Percentiles rank a stretch among this genome's conserved stretches.
phyloP scores from a whole-genome alignment of 1,140 invertebrate genomes.

The Apis dorsata region DNA sequence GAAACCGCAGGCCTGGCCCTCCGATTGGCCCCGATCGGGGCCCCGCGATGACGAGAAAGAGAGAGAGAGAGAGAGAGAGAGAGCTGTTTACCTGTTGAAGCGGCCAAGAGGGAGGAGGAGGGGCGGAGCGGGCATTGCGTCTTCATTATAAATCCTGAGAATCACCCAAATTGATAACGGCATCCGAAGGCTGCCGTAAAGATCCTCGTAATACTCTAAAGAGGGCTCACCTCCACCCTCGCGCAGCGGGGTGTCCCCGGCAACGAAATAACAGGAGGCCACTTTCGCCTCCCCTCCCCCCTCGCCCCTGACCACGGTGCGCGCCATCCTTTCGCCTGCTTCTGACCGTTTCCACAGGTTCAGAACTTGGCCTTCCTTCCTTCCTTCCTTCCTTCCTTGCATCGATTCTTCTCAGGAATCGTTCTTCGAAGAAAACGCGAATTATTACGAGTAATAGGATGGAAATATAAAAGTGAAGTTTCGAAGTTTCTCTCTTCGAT shows the following conservation, averaged over 20 bases:
- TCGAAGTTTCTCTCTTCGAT: no score
- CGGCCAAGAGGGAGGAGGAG: neutral
- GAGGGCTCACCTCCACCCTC: constrained; percentile 61
- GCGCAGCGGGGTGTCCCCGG: constrained; percentile 58
- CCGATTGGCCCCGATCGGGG: constrained; percentile 58
- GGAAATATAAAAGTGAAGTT: no score
- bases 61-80: no score
- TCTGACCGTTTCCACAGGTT: neutral
- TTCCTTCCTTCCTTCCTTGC: constrained; percentile 24
- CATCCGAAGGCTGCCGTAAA: constrained; percentile 67
- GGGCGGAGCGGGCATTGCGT: constrained; percentile 54
- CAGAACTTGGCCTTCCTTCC: no score
- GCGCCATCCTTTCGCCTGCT: constrained; percentile 17
- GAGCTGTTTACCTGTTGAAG: no score
- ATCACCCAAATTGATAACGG: constrained; percentile 73
- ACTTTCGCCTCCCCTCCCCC: constrained; percentile 35
- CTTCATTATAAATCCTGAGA: constrained; percentile 70
- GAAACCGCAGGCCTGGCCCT: constrained; percentile 40
- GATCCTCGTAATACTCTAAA: constrained; percentile 58
- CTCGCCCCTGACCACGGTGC: neutral
- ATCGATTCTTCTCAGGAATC: neutral
- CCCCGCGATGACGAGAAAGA: constrained; percentile 48
- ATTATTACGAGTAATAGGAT: no score
- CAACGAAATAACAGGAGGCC: constrained; percentile 62
- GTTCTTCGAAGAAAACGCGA: no score